These are phyloP conservation scores for Argyresthia albistria DNA, from an alignment of 2,888 invertebrate species.

Conservation along the genomic window DNA sequence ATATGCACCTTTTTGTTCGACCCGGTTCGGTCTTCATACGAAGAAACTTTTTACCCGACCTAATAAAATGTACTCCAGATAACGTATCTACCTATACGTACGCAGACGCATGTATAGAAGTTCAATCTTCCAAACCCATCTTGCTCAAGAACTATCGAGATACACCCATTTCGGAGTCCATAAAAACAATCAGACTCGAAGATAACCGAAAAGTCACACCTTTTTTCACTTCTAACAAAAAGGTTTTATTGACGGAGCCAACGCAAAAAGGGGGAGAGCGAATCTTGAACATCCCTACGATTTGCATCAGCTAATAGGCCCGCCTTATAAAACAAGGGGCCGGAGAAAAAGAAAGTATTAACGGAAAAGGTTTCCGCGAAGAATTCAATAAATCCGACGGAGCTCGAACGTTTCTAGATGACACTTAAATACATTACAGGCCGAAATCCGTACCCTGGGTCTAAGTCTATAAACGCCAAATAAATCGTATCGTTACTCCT, in stretches of 20 bases:
- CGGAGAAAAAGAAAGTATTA: background rate
- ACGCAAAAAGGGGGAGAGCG: background rate
- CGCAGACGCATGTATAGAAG: background rate
- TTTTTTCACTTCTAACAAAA: background rate
- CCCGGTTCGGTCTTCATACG: too few relatives aligned
- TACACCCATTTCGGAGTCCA: background rate
- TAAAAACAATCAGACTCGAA: background rate
- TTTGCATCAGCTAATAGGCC: constrained; percentile 5
- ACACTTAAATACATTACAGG: constrained; percentile 46
- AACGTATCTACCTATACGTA: background rate
- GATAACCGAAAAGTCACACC: background rate
- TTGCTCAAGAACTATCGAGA: background rate
- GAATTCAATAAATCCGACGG: constrained; percentile 10
- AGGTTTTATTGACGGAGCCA: background rate
- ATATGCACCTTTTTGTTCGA: too few relatives aligned
- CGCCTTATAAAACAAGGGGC: constrained; percentile 3
- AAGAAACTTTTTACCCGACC: too few relatives aligned
- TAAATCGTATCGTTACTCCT: constrained; percentile 58
- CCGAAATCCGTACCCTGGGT: constrained; percentile 37
- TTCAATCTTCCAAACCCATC: background rate
- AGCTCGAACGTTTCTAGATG: constrained; percentile 47
- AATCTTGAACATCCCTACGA: constrained; percentile 1
- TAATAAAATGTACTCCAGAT: background rate
- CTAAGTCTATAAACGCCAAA: constrained; percentile 56
- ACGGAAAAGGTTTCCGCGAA: constrained; percentile 1